Percentiles rank a stretch among this genome's conserved stretches.
Conservation (phyloP, 2,797 vertebrate species). For the Alfaro cultratus region DNA sequence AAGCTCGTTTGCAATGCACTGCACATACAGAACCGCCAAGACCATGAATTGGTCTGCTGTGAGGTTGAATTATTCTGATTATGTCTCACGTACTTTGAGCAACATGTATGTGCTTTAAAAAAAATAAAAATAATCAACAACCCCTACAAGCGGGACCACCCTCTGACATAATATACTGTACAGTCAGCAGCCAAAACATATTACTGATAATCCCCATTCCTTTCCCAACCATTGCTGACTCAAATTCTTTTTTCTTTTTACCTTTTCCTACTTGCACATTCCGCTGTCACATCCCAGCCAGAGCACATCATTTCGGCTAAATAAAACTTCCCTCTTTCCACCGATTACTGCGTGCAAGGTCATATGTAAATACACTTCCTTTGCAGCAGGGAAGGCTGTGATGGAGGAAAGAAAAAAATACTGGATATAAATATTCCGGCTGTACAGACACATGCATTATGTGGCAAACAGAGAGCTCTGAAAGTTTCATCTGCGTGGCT, state of each 20-base stretch:
- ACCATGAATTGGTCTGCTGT: slow-evolving; percentile 1
- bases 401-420: slow-evolving; percentile 54
- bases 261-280: slow-evolving; percentile 70
- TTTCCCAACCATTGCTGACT: slow-evolving; percentile 59
- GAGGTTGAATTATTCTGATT: slow-evolving; percentile 24
- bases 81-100: slow-evolving; percentile 41
- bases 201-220: slow-evolving; percentile 69
- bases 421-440: slow-evolving; percentile 59
- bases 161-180: slow-evolving; percentile 48
- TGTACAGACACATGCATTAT: slow-evolving; percentile 24
- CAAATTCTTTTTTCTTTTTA: slow-evolving; percentile 36
- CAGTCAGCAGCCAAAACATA: slow-evolving; percentile 59
- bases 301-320: slow-evolving; percentile 66
- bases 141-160: slow-evolving; percentile 37
- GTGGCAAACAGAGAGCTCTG: slow-evolving; percentile 28
- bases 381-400: slow-evolving; percentile 39
- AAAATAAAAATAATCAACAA: neutral
- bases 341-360: slow-evolving; percentile 67
- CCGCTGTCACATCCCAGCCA: slow-evolving; percentile 72
- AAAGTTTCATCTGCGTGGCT: slow-evolving; percentile 11
- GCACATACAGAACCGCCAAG: neutral
- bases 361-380: slow-evolving; percentile 71
- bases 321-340: slow-evolving; percentile 48
- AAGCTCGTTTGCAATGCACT: neutral
- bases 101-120: slow-evolving; percentile 25